Evolutionary conservation across 2,888 invertebrate species (phyloP).

Genomic region (Helicoverpa assulta): DNA sequence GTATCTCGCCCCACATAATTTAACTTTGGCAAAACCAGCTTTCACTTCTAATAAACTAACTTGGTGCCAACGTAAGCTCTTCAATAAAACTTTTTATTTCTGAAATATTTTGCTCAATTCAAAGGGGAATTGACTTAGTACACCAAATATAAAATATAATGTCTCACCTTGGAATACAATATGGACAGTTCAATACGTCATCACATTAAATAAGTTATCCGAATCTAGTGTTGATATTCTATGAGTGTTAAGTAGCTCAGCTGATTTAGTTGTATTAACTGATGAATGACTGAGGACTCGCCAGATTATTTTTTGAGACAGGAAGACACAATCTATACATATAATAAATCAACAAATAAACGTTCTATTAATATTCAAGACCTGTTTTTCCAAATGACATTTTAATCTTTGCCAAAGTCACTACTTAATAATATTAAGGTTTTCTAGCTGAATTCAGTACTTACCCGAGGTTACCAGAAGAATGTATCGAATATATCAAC

Average conservation of each 20-base stretch:
- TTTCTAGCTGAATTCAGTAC: constrained; percentile 15
- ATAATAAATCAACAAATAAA: background rate
- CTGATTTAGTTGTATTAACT: too few relatives aligned
- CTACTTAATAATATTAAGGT: constrained; percentile 3
- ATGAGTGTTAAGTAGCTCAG: too few relatives aligned
- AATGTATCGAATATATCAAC: constrained; percentile 23
- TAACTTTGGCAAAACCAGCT: constrained; percentile 62
- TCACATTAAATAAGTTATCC: too few relatives aligned
- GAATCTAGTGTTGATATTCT: too few relatives aligned
- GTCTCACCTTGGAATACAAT: too few relatives aligned
- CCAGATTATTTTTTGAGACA: too few relatives aligned
- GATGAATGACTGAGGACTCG: too few relatives aligned
- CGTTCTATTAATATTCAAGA: background rate
- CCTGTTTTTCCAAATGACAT: background rate
- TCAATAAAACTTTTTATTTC: constrained; percentile 67
- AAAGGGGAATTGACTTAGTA: constrained; percentile 3
- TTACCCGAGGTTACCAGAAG: constrained; percentile 8
- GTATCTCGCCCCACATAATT: constrained; percentile 62
- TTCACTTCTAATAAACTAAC: constrained; percentile 61
- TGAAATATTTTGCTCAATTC: constrained; percentile 21
- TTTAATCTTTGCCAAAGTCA: constrained; percentile 2
- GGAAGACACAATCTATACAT: too few relatives aligned
- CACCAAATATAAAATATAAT: too few relatives aligned
- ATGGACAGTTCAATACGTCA: too few relatives aligned
- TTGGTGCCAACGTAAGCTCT: constrained; percentile 54